A percentile compares a stretch with the other conserved stretches of the same genome.
phyloP scores from a whole-genome alignment of 2,113 vertebrate genomes.

The Sula dactylatra region DNA sequence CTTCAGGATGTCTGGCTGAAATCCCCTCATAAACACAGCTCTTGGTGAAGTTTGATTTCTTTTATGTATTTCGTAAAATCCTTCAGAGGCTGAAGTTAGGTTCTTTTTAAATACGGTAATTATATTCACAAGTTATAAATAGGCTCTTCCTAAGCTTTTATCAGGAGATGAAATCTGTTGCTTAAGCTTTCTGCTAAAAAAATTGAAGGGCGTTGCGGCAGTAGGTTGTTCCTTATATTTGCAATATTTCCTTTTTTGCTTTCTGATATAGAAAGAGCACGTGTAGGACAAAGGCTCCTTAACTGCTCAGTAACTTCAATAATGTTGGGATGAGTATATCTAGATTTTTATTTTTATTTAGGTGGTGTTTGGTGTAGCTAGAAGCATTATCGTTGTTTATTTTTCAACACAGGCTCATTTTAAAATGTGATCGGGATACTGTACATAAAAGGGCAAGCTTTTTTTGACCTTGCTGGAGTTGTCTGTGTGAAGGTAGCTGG shows the following conservation, averaged over 20 bases:
- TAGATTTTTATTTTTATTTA: neutral
- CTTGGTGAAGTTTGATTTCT: slow-evolving; percentile 26
- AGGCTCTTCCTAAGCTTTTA: neutral
- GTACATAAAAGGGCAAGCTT: neutral
- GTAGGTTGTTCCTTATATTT: neutral
- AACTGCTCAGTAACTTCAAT: neutral
- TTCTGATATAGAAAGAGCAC: neutral
- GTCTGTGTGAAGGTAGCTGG: slow-evolving; percentile 8
- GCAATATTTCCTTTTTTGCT: neutral
- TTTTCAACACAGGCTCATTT: neutral
- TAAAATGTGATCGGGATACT: neutral
- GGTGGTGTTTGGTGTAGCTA: neutral
- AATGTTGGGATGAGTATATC: neutral
- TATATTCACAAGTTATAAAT: slow-evolving; percentile 7
- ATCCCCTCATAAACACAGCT: slow-evolving; percentile 22
- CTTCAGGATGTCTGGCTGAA: slow-evolving; percentile 28
- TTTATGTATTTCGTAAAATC: neutral
- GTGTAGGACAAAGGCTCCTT: neutral
- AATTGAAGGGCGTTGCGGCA: neutral
- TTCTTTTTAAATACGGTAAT: neutral
- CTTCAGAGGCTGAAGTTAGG: neutral
- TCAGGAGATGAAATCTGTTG: slow-evolving; percentile 35
- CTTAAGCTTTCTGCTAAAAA: slow-evolving; percentile 38
- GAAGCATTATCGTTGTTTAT: neutral
- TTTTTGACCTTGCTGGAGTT: slow-evolving; percentile 48